Base-by-base conservation (phyloP, 1,140 invertebrate genomes). In the Solen grandis region DNA sequence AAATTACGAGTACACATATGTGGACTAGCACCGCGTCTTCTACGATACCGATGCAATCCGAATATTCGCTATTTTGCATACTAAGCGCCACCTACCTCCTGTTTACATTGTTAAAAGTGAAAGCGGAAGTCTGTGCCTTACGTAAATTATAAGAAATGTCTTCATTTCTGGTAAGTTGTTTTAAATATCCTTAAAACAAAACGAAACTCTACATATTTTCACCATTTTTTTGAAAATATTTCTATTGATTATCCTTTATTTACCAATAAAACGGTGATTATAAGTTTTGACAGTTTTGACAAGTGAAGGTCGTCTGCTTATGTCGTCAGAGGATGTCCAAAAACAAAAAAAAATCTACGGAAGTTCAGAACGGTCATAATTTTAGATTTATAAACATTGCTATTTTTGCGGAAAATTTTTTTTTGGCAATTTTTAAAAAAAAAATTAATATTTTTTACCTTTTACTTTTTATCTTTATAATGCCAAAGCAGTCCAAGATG, bases 101-200 rank as follows among this genome's bases (percentile, higher is more conserved):
- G 60, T 36, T 65, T 38, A 65, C 35, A 2, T n/a, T 5, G 41
- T 35, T 22, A 65, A 65, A 65, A n/a, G 1, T n/a, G 60, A 65
- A 65, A 65, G 33, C 60, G 33, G 33, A 60, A 27, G 57, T 60
- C 27, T 60, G 5, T 3, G 1, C 10, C 35, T 27, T 60, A 27
- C 22, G 27, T 16, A 60, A 60, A 60, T 60, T 27, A 3, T 8
- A 10, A 22, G 22, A 60, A 8, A 60, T 27, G 57, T 60, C 57
- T 60, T 60, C 22, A 27, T 60, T 60, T 16, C 57, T 60, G 57
- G 57, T 60, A 27, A 60, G 57, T 60, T 60, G 4, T 31, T 3
- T 27, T 2, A 13, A 22, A 16, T 16, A 31, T 27, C 19, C 3
- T 60, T 16, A 27, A 27, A 27, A 27, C 13, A 3, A 60, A 13